Conservation (phyloP, 1,140 invertebrate genomes). For the Neuroterus valhalla region DNA sequence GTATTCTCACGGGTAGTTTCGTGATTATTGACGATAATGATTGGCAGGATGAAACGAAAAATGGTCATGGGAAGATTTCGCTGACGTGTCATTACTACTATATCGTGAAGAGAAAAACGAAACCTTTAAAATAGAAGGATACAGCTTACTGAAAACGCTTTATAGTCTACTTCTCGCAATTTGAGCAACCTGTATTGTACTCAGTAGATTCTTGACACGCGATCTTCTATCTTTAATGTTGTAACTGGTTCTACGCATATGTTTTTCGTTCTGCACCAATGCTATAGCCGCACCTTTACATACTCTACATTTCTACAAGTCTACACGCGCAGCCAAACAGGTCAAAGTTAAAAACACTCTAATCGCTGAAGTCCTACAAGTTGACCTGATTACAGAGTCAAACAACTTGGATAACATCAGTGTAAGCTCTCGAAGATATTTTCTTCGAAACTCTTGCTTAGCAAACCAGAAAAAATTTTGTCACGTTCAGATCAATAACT, state of each 20-base stretch:
- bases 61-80: background rate
- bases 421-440: too few relatives aligned
- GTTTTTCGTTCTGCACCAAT: slow-evolving; percentile 12
- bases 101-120: background rate
- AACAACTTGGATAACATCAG: too few relatives aligned
- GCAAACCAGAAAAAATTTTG: too few relatives aligned
- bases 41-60: background rate
- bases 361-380: slow-evolving; percentile 10
- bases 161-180: slow-evolving; percentile 6
- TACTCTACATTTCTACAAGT: too few relatives aligned
- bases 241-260: background rate
- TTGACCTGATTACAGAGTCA: slow-evolving; percentile 9
- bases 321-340: slow-evolving; percentile 1
- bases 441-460: too few relatives aligned
- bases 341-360: slow-evolving; percentile 24
- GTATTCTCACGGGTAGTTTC: too few relatives aligned
- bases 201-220: slow-evolving; percentile 5
- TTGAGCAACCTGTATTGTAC: slow-evolving; percentile 2
- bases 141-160: background rate
- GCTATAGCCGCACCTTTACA: background rate
- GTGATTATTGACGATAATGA: too few relatives aligned
- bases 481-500: too few relatives aligned
- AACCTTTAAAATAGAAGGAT: background rate
- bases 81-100: background rate
- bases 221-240: background rate